These are phyloP conservation scores for Fregata magnificens DNA, from an alignment of 2,113 vertebrate genomes.

Conservation along the genomic window DNA sequence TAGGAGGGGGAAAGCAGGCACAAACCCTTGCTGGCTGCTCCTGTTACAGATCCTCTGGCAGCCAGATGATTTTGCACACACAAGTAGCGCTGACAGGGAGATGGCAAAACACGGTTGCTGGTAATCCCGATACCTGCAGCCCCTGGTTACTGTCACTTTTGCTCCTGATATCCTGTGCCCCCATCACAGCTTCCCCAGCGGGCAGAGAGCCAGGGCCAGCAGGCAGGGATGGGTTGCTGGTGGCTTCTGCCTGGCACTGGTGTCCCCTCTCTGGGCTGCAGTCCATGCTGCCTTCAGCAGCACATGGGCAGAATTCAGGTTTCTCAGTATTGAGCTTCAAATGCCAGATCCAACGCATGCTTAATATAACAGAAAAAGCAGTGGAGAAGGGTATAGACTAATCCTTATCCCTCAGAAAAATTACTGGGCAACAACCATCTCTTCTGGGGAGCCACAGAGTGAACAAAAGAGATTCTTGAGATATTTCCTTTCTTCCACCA, in stretches of 20 bases:
- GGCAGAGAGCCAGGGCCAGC: neutral
- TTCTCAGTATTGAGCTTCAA: neutral
- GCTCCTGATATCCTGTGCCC: neutral
- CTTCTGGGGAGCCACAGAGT: neutral
- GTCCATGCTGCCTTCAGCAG: neutral
- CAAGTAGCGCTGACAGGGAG: neutral
- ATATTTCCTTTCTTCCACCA: neutral
- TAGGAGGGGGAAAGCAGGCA: neutral
- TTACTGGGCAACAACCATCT: neutral
- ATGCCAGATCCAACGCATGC: neutral
- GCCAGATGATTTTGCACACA: neutral
- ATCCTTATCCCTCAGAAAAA: neutral
- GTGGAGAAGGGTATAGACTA: neutral
- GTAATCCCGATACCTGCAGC: neutral
- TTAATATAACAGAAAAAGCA: neutral
- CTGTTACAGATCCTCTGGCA: neutral
- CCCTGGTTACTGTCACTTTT: neutral
- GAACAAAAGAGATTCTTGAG: neutral
- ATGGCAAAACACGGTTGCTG: neutral
- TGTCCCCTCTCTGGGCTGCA: neutral
- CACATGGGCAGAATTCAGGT: neutral
- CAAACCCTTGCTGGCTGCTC: neutral
- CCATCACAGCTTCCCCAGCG: neutral
- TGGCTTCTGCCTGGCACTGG: neutral
- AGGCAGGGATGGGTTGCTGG: neutral